Percentiles rank a stretch among this genome's conserved stretches.
Evolutionary conservation across 2,113 vertebrate species (phyloP).

Genomic region (Megaleporinus macrocephalus): DNA sequence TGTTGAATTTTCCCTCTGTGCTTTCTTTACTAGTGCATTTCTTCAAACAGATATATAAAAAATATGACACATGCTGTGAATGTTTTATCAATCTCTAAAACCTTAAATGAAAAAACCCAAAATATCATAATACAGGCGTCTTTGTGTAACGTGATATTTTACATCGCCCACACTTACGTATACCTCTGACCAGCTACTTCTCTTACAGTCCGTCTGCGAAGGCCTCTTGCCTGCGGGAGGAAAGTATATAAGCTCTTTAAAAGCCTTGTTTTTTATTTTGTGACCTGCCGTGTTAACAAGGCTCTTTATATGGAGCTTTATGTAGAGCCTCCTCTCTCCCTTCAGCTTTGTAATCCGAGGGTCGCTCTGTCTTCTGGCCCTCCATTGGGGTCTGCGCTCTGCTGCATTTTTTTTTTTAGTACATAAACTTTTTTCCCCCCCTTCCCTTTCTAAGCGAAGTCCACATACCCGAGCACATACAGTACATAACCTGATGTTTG

Average conservation of each 20-base stretch:
- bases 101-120: no score
- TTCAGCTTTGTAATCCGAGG: constrained; percentile 27
- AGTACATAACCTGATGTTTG: constrained; percentile 54
- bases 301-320: constrained; percentile 58
- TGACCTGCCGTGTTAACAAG: constrained; percentile 49
- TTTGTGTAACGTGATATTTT: no score
- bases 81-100: no score
- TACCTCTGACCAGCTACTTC: constrained; percentile 57
- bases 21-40: no score
- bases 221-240: constrained; percentile 56
- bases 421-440: constrained; percentile 4
- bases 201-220: constrained; percentile 66
- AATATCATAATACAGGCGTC: not conserved
- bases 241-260: constrained; percentile 60
- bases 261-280: constrained; percentile 47
- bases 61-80: no score
- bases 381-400: not conserved
- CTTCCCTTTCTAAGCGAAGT: not conserved
- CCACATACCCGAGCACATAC: constrained; percentile 19
- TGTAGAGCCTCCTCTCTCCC: constrained; percentile 49
- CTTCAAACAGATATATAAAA: no score
- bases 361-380: constrained; percentile 10
- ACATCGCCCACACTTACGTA: constrained; percentile 23
- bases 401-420: constrained; percentile 25
- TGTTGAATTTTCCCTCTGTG: no score